Evolutionary conservation across 2,113 vertebrate genomes (phyloP).

Genomic region (Parus major): DNA sequence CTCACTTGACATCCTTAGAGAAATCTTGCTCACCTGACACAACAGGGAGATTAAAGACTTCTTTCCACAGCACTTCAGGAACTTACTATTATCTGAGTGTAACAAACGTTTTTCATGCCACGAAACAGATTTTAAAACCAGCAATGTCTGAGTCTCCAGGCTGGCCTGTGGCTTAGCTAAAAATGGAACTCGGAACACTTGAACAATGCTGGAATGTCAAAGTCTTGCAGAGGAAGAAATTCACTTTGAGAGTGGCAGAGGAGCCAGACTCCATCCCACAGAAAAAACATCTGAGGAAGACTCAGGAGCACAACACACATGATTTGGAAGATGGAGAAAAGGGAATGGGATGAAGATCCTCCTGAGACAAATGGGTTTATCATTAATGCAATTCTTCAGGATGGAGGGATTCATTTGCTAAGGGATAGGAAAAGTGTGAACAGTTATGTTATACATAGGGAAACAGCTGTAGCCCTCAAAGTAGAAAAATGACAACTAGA

Average conservation of each 20-base stretch:
- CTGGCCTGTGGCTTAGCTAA: neutral
- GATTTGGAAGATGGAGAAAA: neutral
- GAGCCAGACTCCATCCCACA: neutral
- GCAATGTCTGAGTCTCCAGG: neutral
- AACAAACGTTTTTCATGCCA: slow-evolving; percentile 17
- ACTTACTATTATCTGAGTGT: neutral
- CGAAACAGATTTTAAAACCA: neutral
- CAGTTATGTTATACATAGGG: neutral
- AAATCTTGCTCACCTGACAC: slow-evolving; percentile 38
- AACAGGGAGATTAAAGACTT: neutral
- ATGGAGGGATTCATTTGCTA: neutral
- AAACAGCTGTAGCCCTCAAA: neutral
- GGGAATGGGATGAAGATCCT: neutral
- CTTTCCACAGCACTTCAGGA: neutral
- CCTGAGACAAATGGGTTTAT: neutral
- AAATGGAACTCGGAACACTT: neutral
- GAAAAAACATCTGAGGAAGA: neutral
- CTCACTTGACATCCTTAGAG: slow-evolving; percentile 29
- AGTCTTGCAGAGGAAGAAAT: neutral
- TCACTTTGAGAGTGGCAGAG: neutral
- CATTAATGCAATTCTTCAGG: neutral
- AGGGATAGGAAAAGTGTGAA: neutral
- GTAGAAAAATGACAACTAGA: neutral
- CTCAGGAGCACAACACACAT: neutral
- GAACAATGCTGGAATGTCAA: neutral